phyloP scores from a whole-genome alignment of 1,140 invertebrate species.

The Aethina tumida region DNA sequence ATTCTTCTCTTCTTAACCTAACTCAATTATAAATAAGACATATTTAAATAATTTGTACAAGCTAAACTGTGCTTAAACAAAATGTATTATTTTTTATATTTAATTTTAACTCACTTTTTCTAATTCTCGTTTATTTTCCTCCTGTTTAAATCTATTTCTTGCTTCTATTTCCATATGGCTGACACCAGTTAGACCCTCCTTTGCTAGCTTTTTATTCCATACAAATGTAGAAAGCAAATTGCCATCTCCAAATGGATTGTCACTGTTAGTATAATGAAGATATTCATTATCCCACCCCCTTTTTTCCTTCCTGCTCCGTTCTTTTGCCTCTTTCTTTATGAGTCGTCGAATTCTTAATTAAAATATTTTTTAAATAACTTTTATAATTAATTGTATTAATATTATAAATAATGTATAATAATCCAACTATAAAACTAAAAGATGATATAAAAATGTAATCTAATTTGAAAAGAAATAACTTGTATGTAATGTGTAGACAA shows the following conservation, averaged over 20 bases:
- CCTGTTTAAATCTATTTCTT: conserved; percentile 74
- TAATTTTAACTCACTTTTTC: conserved; percentile 71
- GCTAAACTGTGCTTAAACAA: too few species aligned
- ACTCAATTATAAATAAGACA: not conserved
- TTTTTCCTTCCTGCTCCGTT: conserved; percentile 72
- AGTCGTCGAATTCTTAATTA: conserved; percentile 60
- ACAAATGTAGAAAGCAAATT: conserved; percentile 89
- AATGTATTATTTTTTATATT: too few species aligned
- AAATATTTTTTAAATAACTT: not conserved
- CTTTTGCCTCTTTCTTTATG: conserved; percentile 86
- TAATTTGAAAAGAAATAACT: not conserved
- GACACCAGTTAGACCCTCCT: conserved; percentile 79
- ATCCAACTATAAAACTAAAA: not conserved
- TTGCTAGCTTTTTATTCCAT: conserved; percentile 94
- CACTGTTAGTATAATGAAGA: conserved; percentile 91
- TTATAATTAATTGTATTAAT: not conserved
- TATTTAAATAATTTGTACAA: not conserved
- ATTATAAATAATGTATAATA: not conserved
- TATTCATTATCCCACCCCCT: conserved; percentile 97
- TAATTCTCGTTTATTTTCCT: conserved; percentile 81
- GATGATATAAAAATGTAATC: not conserved
- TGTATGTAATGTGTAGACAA: not conserved
- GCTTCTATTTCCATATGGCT: conserved; percentile 76
- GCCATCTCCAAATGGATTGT: conserved; percentile 98
- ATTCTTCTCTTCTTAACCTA: conserved; percentile 80